Evolutionary conservation across 2,797 vertebrate genomes (phyloP).

Genomic region (Tolypeutes matacus): DNA sequence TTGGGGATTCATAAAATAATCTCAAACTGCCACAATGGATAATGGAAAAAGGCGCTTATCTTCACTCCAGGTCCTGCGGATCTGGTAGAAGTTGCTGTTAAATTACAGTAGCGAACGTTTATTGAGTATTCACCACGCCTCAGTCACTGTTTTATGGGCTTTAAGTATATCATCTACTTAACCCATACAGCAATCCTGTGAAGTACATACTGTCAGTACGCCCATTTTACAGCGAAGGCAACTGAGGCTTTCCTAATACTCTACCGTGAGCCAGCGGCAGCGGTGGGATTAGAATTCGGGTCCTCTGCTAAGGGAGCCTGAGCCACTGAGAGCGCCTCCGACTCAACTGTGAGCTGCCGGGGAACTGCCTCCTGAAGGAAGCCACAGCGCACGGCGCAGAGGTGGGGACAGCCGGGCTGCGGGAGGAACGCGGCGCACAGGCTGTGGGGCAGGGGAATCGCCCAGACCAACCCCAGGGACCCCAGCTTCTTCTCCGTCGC

Average conservation of each 20-base stretch:
- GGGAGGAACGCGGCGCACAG: background rate
- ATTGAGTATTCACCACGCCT: background rate
- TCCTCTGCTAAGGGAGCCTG: background rate
- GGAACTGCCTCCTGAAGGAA: background rate
- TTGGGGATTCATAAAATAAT: too few relatives aligned
- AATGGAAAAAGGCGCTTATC: rapidly evolving
- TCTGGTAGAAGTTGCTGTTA: background rate
- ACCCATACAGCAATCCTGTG: too few relatives aligned
- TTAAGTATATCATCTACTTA: too few relatives aligned
- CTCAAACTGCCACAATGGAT: too few relatives aligned
- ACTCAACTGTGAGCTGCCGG: background rate
- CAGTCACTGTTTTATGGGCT: background rate
- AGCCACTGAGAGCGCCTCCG: rapidly evolving
- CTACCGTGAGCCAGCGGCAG: background rate
- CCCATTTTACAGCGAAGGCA: background rate
- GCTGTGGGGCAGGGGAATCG: background rate
- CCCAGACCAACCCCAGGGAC: too few relatives aligned
- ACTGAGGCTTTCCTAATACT: background rate
- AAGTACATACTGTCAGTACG: background rate
- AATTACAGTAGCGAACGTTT: background rate
- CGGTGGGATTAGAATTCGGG: background rate
- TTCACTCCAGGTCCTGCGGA: background rate
- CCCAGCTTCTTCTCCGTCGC: background rate
- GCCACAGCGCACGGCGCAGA: too few relatives aligned
- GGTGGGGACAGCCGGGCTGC: background rate